Percentiles rank a stretch among this genome's conserved stretches.
These are phyloP conservation scores for Graphium colonna DNA, from an alignment of 2,888 invertebrate genomes.

Conservation along the genomic window DNA sequence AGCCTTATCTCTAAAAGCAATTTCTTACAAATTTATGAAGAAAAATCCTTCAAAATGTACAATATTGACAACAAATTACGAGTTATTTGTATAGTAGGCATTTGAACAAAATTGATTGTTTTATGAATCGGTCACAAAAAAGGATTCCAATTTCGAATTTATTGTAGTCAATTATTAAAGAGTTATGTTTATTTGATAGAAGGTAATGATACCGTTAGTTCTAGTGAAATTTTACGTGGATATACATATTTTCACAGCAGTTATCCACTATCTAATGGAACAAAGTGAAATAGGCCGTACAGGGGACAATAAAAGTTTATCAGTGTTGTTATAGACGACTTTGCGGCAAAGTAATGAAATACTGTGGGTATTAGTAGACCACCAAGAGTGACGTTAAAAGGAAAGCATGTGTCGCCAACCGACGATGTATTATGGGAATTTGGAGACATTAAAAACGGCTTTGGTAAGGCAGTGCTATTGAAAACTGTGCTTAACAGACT, in stretches of 20 bases:
- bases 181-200: slow-evolving; percentile 17
- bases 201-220: background rate
- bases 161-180: no score
- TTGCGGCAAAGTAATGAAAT: slow-evolving; percentile 51
- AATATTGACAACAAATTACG: no score
- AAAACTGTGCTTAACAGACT: slow-evolving; percentile 7
- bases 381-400: slow-evolving; percentile 49
- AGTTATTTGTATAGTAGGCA: no score
- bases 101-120: no score
- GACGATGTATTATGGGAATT: slow-evolving; percentile 47
- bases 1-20: no score
- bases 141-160: no score
- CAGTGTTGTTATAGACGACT: slow-evolving; percentile 32
- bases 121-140: no score
- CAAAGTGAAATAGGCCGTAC: slow-evolving; percentile 44
- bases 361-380: slow-evolving; percentile 50
- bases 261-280: slow-evolving; percentile 46
- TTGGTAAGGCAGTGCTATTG: no score
- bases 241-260: slow-evolving; percentile 17
- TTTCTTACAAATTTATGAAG: no score
- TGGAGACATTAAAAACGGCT: slow-evolving; percentile 35
- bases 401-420: slow-evolving; percentile 30
- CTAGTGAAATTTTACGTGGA: no score
- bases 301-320: slow-evolving; percentile 59
- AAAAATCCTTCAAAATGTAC: no score